These are phyloP conservation scores for Astropecten irregularis DNA, from an alignment of 53 echinoderm and acorn worm genomes.

Conservation along the genomic window DNA sequence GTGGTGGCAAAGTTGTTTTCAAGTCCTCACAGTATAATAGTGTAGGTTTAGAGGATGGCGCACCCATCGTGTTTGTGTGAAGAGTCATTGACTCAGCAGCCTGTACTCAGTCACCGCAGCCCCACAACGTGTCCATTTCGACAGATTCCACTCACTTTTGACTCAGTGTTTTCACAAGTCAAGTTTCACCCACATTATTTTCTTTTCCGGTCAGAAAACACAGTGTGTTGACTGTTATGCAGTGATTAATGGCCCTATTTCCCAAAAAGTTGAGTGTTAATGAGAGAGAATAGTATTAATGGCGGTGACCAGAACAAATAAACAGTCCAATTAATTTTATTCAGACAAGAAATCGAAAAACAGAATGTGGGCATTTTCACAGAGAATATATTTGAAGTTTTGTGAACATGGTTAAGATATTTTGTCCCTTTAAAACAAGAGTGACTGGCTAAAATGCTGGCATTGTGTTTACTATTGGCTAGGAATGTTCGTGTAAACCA, in stretches of 20 bases:
- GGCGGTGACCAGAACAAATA: conserved; percentile 30
- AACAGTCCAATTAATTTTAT: conserved; percentile 42
- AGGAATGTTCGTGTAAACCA: conserved; percentile 53
- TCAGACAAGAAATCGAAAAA: neutral
- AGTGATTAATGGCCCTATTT: conserved; percentile 18
- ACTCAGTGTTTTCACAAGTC: conserved; percentile 13
- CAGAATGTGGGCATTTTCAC: too few species aligned
- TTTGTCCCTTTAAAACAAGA: too few species aligned
- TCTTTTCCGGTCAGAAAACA: neutral
- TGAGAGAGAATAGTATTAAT: conserved; percentile 5
- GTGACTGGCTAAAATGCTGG: too few species aligned
- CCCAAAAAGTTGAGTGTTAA: neutral
- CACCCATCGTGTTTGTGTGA: too few species aligned
- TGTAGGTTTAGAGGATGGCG: too few species aligned
- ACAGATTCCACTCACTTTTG: too few species aligned
- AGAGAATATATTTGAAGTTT: too few species aligned
- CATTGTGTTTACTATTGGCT: conserved; percentile 8
- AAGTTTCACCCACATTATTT: neutral
- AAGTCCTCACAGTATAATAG: too few species aligned
- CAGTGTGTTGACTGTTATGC: neutral
- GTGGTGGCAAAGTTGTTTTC: too few species aligned
- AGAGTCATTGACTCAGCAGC: conserved; percentile 18
- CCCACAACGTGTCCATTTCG: too few species aligned
- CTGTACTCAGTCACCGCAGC: neutral
- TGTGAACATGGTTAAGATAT: too few species aligned